Evolutionary conservation across 2,888 invertebrate genomes (phyloP).

Genomic region (Catotricha subobsoleta): DNA sequence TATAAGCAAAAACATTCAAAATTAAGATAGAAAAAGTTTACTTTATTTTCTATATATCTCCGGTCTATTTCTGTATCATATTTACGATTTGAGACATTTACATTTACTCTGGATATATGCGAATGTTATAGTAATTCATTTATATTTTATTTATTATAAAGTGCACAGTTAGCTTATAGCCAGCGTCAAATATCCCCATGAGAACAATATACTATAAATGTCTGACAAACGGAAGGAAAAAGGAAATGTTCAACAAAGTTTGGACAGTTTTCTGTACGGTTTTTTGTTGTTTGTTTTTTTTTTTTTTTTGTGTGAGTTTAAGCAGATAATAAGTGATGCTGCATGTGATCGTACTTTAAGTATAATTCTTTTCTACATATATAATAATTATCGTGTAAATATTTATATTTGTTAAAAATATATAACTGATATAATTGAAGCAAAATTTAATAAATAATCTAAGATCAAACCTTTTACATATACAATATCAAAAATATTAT

Average conservation of each 20-base stretch:
- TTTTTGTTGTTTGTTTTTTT: constrained; percentile 2
- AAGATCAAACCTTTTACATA: too few relatives aligned
- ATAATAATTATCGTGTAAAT: not conserved
- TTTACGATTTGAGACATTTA: too few relatives aligned
- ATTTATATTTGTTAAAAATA: constrained; percentile 1
- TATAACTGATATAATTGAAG: too few relatives aligned
- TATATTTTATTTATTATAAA: not conserved
- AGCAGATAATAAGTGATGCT: too few relatives aligned
- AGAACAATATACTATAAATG: constrained; percentile 2
- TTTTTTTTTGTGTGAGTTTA: not conserved
- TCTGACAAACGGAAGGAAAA: not conserved
- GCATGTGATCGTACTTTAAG: too few relatives aligned
- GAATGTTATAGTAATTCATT: too few relatives aligned
- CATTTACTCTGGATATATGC: too few relatives aligned
- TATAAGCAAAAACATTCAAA: too few relatives aligned
- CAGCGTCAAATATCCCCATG: not conserved
- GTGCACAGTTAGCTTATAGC: not conserved
- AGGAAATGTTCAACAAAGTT: constrained; percentile 4
- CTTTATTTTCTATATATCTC: too few relatives aligned
- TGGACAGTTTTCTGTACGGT: constrained; percentile 4
- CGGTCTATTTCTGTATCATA: too few relatives aligned
- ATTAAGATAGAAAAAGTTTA: too few relatives aligned
- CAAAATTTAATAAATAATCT: constrained; percentile 1
- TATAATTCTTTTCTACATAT: not conserved
- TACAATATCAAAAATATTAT: too few relatives aligned